These are phyloP conservation scores for Yponomeuta sedellus DNA, from an alignment of 2,888 invertebrate genomes.

Conservation along the genomic window DNA sequence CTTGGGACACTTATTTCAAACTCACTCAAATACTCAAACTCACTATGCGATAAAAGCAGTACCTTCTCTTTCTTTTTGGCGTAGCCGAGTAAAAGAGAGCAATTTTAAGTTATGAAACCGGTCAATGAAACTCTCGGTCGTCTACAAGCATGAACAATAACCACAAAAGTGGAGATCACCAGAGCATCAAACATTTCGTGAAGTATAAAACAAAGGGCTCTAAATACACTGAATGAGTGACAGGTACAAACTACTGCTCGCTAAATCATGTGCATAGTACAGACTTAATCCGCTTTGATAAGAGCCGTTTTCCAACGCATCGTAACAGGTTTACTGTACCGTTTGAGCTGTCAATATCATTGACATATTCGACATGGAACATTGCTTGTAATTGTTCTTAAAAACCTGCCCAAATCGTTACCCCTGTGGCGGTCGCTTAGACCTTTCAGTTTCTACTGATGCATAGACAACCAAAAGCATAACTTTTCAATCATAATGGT, in stretches of 20 bases:
- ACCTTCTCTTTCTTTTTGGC: too few species aligned
- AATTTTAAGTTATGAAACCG: slow-evolving; percentile 7
- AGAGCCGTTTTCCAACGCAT: background rate
- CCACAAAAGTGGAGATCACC: background rate
- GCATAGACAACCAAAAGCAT: background rate
- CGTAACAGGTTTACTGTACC: background rate
- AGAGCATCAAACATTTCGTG: background rate
- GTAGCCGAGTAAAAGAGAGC: background rate
- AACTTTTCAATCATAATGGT: background rate
- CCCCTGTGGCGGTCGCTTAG: background rate
- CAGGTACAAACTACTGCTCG: background rate
- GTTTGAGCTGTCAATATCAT: slow-evolving; percentile 19
- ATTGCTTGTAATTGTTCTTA: slow-evolving; percentile 16
- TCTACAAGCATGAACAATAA: background rate
- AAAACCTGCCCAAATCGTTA: background rate
- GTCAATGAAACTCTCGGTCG: background rate
- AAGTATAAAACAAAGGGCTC: background rate
- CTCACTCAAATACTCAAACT: too few species aligned
- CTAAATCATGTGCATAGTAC: background rate
- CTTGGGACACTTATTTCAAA: too few species aligned
- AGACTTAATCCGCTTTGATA: background rate
- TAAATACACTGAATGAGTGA: background rate
- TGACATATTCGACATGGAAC: slow-evolving; percentile 17
- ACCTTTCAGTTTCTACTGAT: background rate
- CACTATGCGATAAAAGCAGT: too few species aligned